A percentile compares a stretch with the other conserved stretches of the same genome.
These are phyloP conservation scores for Unio delphinus DNA, from an alignment of 2,888 invertebrate genomes.

Conservation along the genomic window DNA sequence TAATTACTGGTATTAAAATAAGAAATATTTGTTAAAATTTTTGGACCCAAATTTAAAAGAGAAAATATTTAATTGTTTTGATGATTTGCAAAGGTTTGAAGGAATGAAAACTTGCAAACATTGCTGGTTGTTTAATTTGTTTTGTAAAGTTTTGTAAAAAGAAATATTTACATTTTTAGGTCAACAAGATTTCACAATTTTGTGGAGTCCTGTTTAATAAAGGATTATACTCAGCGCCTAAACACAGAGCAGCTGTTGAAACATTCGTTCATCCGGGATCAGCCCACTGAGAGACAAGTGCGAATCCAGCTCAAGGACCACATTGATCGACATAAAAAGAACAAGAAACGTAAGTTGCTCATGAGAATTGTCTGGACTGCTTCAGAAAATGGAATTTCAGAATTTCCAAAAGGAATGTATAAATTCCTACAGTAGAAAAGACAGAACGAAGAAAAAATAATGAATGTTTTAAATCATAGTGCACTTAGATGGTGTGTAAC, in stretches of 20 bases:
- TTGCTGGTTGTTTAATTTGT: not conserved
- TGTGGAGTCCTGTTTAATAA: slow-evolving; percentile 97
- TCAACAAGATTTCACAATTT: slow-evolving; percentile 89
- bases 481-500: too few relatives aligned
- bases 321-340: slow-evolving; percentile 83
- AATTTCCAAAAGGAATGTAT: not conserved
- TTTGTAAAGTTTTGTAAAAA: not conserved
- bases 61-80: not conserved
- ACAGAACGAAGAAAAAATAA: too few relatives aligned
- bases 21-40: too few relatives aligned
- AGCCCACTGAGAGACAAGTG: slow-evolving; percentile 98
- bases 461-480: too few relatives aligned
- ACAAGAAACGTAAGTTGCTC: slow-evolving; percentile 49
- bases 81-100: not conserved
- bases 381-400: not conserved
- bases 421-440: too few relatives aligned
- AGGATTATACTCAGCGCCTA: slow-evolving; percentile 98
- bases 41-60: too few relatives aligned
- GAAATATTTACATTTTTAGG: slow-evolving; percentile 47
- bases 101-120: too few relatives aligned
- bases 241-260: slow-evolving; percentile 98
- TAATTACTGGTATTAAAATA: too few relatives aligned
- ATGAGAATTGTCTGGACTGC: not conserved
- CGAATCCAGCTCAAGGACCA: slow-evolving; percentile 99
- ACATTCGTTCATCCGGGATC: slow-evolving; percentile 98